Base-by-base conservation (phyloP, 2,888 invertebrate genomes). In the Eupithecia subfuscata region DNA sequence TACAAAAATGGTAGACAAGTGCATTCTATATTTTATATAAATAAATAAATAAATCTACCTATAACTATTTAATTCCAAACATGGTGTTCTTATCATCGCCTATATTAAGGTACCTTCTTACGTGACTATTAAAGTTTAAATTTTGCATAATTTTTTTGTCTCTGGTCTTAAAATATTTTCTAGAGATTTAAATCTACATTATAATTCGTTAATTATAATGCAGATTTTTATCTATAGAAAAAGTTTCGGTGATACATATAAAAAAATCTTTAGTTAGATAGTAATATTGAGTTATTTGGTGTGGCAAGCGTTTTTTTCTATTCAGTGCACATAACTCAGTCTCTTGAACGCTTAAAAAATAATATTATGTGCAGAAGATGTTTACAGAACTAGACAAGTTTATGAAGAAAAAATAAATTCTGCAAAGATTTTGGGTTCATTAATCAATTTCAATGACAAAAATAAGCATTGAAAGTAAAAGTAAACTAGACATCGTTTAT, bases 1-100 rank as follows among this genome's bases (percentile, higher is more conserved):
- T 77, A 80, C 71, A 80, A 73, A 69, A 78, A 77, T 79, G 52
- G 48, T 78, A 76, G 73, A 74, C 82, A 84, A 83, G 84, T 86
- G 85, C 83, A 69, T 45, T 79, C 30, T 67, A 74, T 80, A 75
- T 79, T n/a, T 79, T 69, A 79, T 73, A 68, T 75, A 67, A 67
- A 40, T 65, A 7, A 65, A 65, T 67, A 67, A 67, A 67, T 67
- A 67, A 67, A 67, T 67, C n/a, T 67, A 67, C 37, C 6, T 69
- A 60, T 11, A 52, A 37, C 73, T 83, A 80, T 76, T 60, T 77
- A 74, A 68, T 67, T 75, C 75, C 67, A 45, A 75, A 67, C 56
- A 75, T 75, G 70, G 70, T 76, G 73, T 79, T 81, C 80, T 82
- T 78, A 81, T 73, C 75, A 77, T 71, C 65, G 71, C 64, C 34